Evolutionary conservation across 2,888 invertebrate genomes (phyloP), one percentile per base, ranked within the genome.

Genomic region (Girardia tigrina): DNA sequence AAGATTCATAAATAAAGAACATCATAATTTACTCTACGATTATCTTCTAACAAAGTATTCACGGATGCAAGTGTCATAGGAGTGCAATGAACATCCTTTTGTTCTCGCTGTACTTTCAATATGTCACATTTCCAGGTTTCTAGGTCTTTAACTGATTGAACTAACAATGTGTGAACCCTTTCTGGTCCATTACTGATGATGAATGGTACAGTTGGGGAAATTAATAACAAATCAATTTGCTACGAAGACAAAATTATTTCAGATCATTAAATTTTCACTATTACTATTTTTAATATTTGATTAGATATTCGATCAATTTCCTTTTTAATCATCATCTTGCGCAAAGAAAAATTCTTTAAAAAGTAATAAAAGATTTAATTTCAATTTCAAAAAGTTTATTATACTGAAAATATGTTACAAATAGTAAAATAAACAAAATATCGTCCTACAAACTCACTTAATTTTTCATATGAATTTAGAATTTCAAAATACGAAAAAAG

Each of bases 61-160:
- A 56, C 56, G 23, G n/a, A n/a, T 56, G 56, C 56, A 56, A 56
- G 4, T 8, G 56, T 20, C n/a, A n/a, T 56, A 56, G n/a, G 23
- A 20, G 56, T 6, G 23, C n/a, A 12, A n/a, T 56, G 20, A 4
- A 56, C 23, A 6, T 6, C 2, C n/a, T 56, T 56, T 6, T 56
- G 56, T n/a, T 56, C 56, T 4, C 56, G 4, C 23, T 56, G 56
- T n/a, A n/a, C 8, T 56, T 56, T 56, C 23, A 56, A 56, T 56
- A 56, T 56, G 4, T 56, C 56, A 56, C 56, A 56, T 56, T 56
- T 56, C 56, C 56, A 56, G 23, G 23, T 56, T n/a, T 56, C 56
- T 6, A 56, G 56, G 23, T 56, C 56, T 56, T 56, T 56, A 12
- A 56, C 56, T 4, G 56, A 56, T 4, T n/a, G 56, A 20, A 56